These are phyloP conservation scores for Pitta sordida DNA, from an alignment of 2,113 vertebrate genomes.

Conservation along the genomic window DNA sequence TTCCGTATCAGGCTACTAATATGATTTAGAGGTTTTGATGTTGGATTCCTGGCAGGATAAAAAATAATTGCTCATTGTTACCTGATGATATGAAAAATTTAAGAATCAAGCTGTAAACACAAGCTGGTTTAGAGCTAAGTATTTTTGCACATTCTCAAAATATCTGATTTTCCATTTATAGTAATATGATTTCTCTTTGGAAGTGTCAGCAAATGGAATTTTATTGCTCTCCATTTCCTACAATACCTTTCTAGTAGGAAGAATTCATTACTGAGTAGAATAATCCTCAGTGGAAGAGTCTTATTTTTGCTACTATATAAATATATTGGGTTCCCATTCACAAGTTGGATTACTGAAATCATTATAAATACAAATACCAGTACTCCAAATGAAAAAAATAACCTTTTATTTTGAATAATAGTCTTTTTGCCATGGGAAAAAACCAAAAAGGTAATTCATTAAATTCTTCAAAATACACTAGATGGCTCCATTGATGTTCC, in stretches of 20 bases:
- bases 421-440: not conserved
- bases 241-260: not conserved
- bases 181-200: not conserved
- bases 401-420: not conserved
- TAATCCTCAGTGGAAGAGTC: not conserved
- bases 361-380: not conserved
- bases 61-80: not conserved
- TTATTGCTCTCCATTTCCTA: not conserved
- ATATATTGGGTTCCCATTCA: not conserved
- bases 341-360: not conserved
- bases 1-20: not conserved
- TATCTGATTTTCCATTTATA: not conserved
- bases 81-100: not conserved
- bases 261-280: not conserved
- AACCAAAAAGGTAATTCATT: not conserved
- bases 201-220: not conserved
- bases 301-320: not conserved
- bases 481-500: not conserved
- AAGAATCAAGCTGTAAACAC: not conserved
- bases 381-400: not conserved
- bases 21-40: not conserved
- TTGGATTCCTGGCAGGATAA: not conserved
- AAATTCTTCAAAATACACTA: not conserved
- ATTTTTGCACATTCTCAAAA: not conserved
- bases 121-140: not conserved